Evolutionary conservation across 1,140 invertebrate species (phyloP), one percentile per base, ranked within the genome.

Genomic region (Rhyacophila brunnea): DNA sequence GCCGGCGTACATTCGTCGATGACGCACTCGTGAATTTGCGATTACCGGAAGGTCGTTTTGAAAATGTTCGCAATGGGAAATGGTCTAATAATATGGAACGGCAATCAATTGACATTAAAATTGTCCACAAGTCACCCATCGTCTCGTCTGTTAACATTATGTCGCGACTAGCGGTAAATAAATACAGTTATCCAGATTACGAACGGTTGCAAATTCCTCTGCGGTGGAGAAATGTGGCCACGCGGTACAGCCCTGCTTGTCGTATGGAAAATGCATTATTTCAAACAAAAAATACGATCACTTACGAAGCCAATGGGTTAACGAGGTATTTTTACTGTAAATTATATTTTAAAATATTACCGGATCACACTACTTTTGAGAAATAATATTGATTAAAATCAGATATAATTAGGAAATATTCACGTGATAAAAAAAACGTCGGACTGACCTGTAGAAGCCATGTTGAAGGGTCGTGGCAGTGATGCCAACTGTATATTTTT

Each of bases 401-500:
- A 50, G 55, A 43, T 60, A 47, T 53, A 44, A 46, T 47, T 46
- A 47, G 47, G 46, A 36, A 53, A 34, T 23, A 19, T 55, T 55
- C 68, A 72, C 65, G 67, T 74, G 73, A 76, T 71, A 76, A 78
- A 78, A 77, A 73, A 73, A 71, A 64, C 36, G 54, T 67, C 66
- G 67, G 70, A 78, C 76, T 77, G 77, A 78, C 76, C 76, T 77
- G 76, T 69, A 75, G 76, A 74, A 72, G 74, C 76, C 76, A 78
- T 78, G 76, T 76, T 77, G 75, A 68, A 74, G 72, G 74, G 76
- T 72, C 76, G 70, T 69, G 68, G 67, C 60, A 64, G 68, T 74
- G 73, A 72, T 78, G 72, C 76, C 74, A 76, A 28, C 23, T 28
- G 23, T 28, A 28, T 28, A 28, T 28, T 28, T 28, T 28, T 28